These are phyloP conservation scores for Hydra vulgaris DNA, from an alignment of 30 jellyfish, hydroid and myxozoan species.

Conservation along the genomic window DNA sequence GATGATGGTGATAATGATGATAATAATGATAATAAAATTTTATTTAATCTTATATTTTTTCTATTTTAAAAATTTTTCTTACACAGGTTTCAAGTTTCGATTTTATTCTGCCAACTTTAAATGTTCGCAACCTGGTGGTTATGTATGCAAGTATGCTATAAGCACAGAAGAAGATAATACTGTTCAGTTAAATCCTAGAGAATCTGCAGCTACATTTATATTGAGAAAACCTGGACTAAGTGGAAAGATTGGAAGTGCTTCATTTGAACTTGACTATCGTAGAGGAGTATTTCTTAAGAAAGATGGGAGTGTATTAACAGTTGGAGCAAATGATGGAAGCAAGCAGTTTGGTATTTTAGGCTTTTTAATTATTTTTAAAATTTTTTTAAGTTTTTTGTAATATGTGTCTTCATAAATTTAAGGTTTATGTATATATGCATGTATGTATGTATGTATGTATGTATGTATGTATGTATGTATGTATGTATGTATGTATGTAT, in stretches of 20 bases:
- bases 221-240: conserved; percentile 68
- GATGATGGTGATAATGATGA: no score
- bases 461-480: not conserved
- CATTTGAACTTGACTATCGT: conserved; percentile 57
- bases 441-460: no score
- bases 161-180: conserved; percentile 62
- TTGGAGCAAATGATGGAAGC: conserved; percentile 24
- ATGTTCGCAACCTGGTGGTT: conserved; percentile 77
- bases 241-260: conserved; percentile 30
- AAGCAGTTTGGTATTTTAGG: conserved; percentile 19
- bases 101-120: conserved; percentile 66
- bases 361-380: not conserved
- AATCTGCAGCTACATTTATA: conserved; percentile 56
- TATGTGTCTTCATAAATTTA: not conserved
- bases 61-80: not conserved
- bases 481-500: no score
- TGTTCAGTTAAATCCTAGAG: conserved; percentile 58
- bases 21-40: no score
- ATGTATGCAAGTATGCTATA: conserved; percentile 75
- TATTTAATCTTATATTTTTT: no score
- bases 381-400: not conserved
- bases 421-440: no score
- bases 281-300: conserved; percentile 41
- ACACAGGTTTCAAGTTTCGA: conserved; percentile 46
- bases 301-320: conserved; percentile 44